Evolutionary conservation across 2,113 vertebrate genomes (phyloP), one percentile per base, ranked within the genome.

Genomic region (Corythornis cristatus): DNA sequence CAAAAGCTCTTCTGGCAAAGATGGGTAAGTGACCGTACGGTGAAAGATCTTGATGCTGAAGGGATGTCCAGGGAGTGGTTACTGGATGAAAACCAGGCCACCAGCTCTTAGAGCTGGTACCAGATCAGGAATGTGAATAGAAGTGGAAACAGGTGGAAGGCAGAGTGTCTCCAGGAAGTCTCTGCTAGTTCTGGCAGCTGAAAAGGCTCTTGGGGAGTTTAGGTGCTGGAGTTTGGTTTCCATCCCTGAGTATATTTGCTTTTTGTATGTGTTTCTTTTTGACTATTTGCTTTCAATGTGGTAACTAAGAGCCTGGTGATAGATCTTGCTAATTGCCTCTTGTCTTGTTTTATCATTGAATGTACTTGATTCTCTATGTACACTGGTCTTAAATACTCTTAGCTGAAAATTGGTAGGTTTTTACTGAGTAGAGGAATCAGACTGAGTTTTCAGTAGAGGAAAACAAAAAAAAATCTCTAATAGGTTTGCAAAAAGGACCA

Each of bases 401-500:
- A 62, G 56, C 33, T 86, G 72, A 88, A 93, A 93, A 86, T 56
- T 5, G 3, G n/a, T 58, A 51, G 12, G 31, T 71, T 92, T 86
- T 64, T 57, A 57, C 31, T 1, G 6, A 50, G 50, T 18, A 28
- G n/a, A 68, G 12, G 16, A 86, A 72, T 76, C 22, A 18, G 29
- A 23, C 58, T 12, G 45, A 29, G 6, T 48, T 89, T 95, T 65
- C n/a, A 31, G 54, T 4, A 73, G n/a, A 84, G 42, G 15, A 18
- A 2, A 11, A 72, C 54, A 9, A 71, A 14, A 60, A 71, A 66
- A 61, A 66, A 61, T 12, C 0, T 0, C 23, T 8, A n/a, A 20
- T 0, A 68, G 25, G 15, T 73, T 86, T 89, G 45, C 12, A 28
- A 42, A 87, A 57, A 79, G 29, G n/a, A 35, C n/a, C 8, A 26